Conservation (phyloP, 2,888 invertebrate species). For the Cephus pulcher region DNA sequence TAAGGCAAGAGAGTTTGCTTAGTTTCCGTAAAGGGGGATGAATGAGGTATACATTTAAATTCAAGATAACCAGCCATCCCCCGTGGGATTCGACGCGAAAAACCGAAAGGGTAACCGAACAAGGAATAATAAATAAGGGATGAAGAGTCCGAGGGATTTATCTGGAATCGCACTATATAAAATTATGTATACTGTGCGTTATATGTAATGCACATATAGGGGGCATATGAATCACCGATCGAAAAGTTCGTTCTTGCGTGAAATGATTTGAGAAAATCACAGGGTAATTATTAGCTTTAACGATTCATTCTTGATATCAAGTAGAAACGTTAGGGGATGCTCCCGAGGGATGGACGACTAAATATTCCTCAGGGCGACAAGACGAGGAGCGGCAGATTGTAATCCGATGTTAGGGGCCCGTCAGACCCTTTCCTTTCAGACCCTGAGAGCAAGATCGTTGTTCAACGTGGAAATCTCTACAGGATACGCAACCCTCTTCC, state of each 20-base stretch:
- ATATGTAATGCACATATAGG: too few species aligned
- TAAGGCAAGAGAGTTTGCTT: too few species aligned
- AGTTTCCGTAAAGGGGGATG: too few species aligned
- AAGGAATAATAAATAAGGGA: slow-evolving; percentile 4
- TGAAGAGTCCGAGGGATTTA: background rate
- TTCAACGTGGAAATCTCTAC: background rate
- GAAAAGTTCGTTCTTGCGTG: background rate
- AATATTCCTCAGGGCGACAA: background rate
- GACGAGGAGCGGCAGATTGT: slow-evolving; percentile 5
- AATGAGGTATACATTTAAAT: too few species aligned
- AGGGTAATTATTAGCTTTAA: slow-evolving; percentile 61
- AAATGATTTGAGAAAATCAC: background rate
- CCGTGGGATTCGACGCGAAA: too few species aligned
- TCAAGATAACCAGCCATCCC: too few species aligned
- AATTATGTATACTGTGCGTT: background rate
- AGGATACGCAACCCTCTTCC: too few species aligned
- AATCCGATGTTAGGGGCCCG: slow-evolving; percentile 1
- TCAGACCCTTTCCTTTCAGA: background rate
- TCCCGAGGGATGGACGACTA: background rate
- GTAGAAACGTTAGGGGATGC: slow-evolving; percentile 8
- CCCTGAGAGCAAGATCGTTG: slow-evolving; percentile 10
- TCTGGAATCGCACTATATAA: slow-evolving; percentile 24
- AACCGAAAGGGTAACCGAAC: slow-evolving; percentile 4
- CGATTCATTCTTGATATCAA: slow-evolving; percentile 38
- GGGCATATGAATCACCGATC: too few species aligned